A percentile compares a stretch with the other conserved stretches of the same genome.
phyloP scores from a whole-genome alignment of 2,888 invertebrate species.

The Idaea biselata region DNA sequence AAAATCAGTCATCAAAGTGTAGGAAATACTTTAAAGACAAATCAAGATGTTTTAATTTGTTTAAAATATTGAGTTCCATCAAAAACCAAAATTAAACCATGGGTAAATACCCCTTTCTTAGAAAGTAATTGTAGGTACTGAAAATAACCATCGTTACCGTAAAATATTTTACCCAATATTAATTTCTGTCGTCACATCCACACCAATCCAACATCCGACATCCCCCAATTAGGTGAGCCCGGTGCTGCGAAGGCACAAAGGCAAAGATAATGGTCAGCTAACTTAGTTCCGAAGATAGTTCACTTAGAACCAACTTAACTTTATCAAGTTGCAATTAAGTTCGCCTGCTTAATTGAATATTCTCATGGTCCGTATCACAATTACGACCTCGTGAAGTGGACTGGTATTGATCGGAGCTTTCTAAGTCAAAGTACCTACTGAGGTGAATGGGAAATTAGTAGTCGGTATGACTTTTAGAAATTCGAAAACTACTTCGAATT shows the following conservation, averaged over 20 bases:
- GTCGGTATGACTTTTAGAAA: too few relatives aligned
- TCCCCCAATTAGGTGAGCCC: slow-evolving; percentile 70
- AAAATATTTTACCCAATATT: too few relatives aligned
- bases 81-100: too few relatives aligned
- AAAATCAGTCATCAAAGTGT: too few relatives aligned
- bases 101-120: too few relatives aligned
- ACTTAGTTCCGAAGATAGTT: slow-evolving; percentile 79
- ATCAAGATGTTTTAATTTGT: background rate
- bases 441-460: slow-evolving; percentile 6
- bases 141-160: too few relatives aligned
- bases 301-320: slow-evolving; percentile 75
- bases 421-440: background rate
- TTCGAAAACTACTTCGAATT: too few relatives aligned
- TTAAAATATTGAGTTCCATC: background rate
- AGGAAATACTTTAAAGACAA: too few relatives aligned
- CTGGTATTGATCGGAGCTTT: slow-evolving; percentile 53
- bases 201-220: slow-evolving; percentile 29
- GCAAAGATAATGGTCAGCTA: slow-evolving; percentile 80
- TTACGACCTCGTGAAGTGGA: slow-evolving; percentile 72
- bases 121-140: too few relatives aligned
- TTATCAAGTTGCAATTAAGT: slow-evolving; percentile 79
- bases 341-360: slow-evolving; percentile 73
- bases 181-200: slow-evolving; percentile 43
- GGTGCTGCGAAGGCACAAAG: slow-evolving; percentile 71
- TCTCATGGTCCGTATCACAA: slow-evolving; percentile 74